These are phyloP conservation scores for Allobates femoralis DNA, from an alignment of 2,797 vertebrate genomes.

Conservation along the genomic window DNA sequence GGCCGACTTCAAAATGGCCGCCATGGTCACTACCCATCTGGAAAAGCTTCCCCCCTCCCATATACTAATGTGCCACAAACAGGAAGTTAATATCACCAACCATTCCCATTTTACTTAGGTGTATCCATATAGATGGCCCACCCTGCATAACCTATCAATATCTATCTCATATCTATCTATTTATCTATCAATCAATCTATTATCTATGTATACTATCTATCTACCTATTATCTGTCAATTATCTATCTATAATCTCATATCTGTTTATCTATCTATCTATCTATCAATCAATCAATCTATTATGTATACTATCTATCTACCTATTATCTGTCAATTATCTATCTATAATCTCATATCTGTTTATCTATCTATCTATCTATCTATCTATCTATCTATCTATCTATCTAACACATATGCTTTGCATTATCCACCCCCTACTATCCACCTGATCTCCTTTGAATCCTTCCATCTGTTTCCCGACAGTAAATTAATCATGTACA, in stretches of 20 bases:
- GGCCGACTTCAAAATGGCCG: too few relatives aligned
- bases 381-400: neutral
- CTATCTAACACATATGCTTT: neutral
- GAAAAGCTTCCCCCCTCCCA: too few relatives aligned
- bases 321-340: neutral
- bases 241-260: neutral
- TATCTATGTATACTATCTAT: neutral
- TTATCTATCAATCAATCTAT: neutral
- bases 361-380: neutral
- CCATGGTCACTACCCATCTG: too few relatives aligned
- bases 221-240: neutral
- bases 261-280: conserved; percentile 4
- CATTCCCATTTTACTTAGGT: too few relatives aligned
- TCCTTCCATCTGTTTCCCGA: neutral
- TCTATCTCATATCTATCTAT: neutral
- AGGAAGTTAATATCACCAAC: too few relatives aligned
- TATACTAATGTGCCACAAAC: too few relatives aligned
- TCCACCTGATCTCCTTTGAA: neutral
- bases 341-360: neutral
- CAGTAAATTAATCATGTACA: conserved; percentile 10
- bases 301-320: neutral
- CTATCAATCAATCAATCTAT: neutral
- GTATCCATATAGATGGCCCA: too few relatives aligned
- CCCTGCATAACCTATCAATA: too few relatives aligned
- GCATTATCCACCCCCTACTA: neutral